These are phyloP conservation scores for Philaethria dido DNA, from an alignment of 2,888 invertebrate genomes.

Conservation along the genomic window DNA sequence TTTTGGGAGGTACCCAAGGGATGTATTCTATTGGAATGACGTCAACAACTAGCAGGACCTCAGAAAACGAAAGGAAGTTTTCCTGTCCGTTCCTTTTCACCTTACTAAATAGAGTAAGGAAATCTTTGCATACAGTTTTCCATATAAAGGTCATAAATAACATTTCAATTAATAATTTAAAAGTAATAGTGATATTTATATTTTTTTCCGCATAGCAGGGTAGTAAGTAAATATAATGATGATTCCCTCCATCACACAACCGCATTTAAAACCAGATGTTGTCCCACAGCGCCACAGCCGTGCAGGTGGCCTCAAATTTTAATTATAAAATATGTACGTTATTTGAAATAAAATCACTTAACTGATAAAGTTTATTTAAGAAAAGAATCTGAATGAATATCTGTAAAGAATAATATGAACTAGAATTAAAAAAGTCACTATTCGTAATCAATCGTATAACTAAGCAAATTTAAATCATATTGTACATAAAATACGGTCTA, in stretches of 20 bases:
- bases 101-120: background rate
- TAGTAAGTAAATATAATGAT: too few species aligned
- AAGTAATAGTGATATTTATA: too few species aligned
- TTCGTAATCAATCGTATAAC: background rate
- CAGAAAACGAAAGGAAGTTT: slow-evolving; percentile 64
- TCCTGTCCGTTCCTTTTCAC: slow-evolving; percentile 52
- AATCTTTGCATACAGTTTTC: background rate
- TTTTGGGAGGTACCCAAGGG: slow-evolving; percentile 76
- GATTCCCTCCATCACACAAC: too few species aligned
- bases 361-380: too few species aligned
- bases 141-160: background rate
- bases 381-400: too few species aligned
- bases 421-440: background rate
- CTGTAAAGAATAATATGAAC: background rate
- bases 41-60: slow-evolving; percentile 83
- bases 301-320: too few species aligned
- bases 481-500: background rate
- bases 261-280: too few species aligned
- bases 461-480: background rate
- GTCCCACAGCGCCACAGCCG: too few species aligned
- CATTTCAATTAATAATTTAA: too few species aligned
- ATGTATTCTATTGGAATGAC: slow-evolving; percentile 82
- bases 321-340: too few species aligned
- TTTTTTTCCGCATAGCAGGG: too few species aligned
- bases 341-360: too few species aligned